These are phyloP conservation scores for Arrhopalites spinosus DNA, from an alignment of 2,888 invertebrate species.

Conservation along the genomic window DNA sequence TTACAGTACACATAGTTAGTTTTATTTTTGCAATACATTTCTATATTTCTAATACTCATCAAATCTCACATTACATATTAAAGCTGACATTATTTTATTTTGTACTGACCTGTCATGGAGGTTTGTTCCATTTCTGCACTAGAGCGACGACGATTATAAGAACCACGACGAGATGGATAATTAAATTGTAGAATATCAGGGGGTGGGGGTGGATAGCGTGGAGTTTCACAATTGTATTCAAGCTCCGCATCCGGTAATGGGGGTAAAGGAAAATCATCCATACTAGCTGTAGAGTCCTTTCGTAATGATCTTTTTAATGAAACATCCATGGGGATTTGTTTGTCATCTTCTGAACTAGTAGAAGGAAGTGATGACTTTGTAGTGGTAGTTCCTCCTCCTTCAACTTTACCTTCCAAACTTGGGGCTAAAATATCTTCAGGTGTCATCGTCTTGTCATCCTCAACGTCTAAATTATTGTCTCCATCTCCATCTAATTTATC, in stretches of 20 bases:
- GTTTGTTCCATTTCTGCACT: conserved; percentile 33
- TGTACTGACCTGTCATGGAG: conserved; percentile 30
- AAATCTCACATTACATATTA: no score
- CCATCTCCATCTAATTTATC: background rate
- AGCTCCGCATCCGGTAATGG: conserved; percentile 38
- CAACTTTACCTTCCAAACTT: background rate
- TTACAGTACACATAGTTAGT: no score
- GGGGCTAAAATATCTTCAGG: conserved; percentile 26
- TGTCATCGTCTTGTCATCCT: conserved; percentile 24
- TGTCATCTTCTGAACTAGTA: background rate
- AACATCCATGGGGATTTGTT: conserved; percentile 23
- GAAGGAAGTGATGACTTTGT: background rate
- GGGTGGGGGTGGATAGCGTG: conserved; percentile 49
- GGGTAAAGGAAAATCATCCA: conserved; percentile 45
- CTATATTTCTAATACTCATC: no score
- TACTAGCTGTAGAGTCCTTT: conserved; percentile 39
- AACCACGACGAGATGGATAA: conserved; percentile 32
- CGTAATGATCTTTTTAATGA: conserved; percentile 17
- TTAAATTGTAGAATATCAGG: conserved; percentile 34
- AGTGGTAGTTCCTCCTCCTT: background rate
- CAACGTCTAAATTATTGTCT: conserved; percentile 14
- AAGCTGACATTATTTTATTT: no score
- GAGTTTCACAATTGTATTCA: conserved; percentile 50
- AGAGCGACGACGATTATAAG: conserved; percentile 33
- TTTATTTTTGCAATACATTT: no score